Conservation (phyloP, 1,140 invertebrate species). For the Asbolus verrucosus region DNA sequence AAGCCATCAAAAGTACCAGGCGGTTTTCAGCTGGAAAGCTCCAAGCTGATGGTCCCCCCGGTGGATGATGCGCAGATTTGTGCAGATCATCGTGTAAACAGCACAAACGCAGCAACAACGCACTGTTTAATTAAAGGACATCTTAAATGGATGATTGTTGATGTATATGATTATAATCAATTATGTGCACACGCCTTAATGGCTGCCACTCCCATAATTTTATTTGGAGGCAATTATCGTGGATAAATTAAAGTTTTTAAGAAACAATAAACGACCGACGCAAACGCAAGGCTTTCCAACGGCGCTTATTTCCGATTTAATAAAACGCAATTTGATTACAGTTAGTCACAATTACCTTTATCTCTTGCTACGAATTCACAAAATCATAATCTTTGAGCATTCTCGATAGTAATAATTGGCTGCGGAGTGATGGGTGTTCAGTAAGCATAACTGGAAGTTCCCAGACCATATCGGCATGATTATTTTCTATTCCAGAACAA, state of each 20-base stretch:
- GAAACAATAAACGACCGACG: constrained; percentile 26
- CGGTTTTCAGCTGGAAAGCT: no score
- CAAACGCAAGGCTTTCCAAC: no score
- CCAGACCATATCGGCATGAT: constrained; percentile 36
- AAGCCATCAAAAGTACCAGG: no score
- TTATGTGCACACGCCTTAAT: constrained; percentile 20
- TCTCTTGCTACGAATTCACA: constrained; percentile 23
- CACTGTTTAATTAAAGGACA: constrained; percentile 28
- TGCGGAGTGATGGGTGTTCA: constrained; percentile 34
- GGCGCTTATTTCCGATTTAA: no score
- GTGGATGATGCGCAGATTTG: no score
- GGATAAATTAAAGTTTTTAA: constrained; percentile 26
- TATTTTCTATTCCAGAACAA: constrained; percentile 35
- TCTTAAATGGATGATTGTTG: constrained; percentile 21
- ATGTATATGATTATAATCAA: constrained; percentile 38
- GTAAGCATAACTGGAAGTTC: constrained; percentile 29
- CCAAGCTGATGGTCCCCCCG: no score
- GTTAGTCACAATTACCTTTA: constrained; percentile 22
- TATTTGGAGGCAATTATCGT: constrained; percentile 5
- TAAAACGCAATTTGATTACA: constrained; percentile 9
- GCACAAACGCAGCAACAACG: no score
- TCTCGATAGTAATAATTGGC: constrained; percentile 34
- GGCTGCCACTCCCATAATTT: constrained; percentile 19
- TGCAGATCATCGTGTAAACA: no score
- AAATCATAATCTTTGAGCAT: constrained; percentile 31